Conservation (phyloP, 2,113 vertebrate genomes). For the Siniperca knerii region DNA sequence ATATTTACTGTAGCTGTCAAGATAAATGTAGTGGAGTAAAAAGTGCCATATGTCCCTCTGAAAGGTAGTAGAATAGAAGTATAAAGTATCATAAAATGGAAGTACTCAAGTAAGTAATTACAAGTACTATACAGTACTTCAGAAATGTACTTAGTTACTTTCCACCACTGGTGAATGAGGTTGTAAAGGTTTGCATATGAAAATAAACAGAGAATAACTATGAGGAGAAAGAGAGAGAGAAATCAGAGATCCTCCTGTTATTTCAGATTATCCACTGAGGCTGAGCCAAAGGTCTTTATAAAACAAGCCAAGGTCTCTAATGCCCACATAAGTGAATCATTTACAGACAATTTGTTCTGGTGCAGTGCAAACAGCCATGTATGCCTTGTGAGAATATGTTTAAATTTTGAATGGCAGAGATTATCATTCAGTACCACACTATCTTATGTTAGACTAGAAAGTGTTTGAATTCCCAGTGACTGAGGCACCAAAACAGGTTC, state of each 20-base stretch:
- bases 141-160: not conserved
- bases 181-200: not conserved
- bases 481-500: not conserved
- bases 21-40: not conserved
- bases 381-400: not conserved
- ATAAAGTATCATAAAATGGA: too few species aligned
- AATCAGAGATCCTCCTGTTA: constrained; percentile 4
- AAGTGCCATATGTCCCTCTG: too few species aligned
- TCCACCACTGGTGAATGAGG: not conserved
- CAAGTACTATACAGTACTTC: not conserved
- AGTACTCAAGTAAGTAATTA: too few species aligned
- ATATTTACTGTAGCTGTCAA: not conserved
- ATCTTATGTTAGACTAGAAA: not conserved
- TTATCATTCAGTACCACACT: constrained; percentile 1
- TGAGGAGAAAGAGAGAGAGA: not conserved
- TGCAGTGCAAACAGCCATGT: constrained; percentile 30
- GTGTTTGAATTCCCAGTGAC: not conserved
- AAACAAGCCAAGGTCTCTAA: constrained; percentile 54
- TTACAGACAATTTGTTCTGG: constrained; percentile 46
- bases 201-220: not conserved
- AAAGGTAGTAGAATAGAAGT: too few species aligned
- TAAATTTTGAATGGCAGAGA: not conserved
- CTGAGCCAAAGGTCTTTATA: constrained; percentile 13
- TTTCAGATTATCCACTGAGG: constrained; percentile 7
- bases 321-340: constrained; percentile 50